These are phyloP conservation scores for Danio jaintianensis DNA, from an alignment of 2,797 vertebrate genomes.

Conservation along the genomic window DNA sequence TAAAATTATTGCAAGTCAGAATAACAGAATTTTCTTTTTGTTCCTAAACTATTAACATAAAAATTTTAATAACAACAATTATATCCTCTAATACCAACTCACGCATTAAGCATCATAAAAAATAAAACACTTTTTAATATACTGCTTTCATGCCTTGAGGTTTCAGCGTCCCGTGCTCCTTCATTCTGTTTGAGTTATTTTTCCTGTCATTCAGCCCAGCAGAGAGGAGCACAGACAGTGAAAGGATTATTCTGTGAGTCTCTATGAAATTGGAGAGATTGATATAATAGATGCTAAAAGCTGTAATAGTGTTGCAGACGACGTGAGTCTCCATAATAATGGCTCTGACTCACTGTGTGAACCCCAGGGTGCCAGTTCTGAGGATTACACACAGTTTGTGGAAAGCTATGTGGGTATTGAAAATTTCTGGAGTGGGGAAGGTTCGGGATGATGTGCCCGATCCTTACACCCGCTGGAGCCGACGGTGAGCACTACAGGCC, in stretches of 20 bases:
- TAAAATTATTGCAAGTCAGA: not conserved
- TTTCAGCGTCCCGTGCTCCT: conserved; percentile 8
- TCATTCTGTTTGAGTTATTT: conserved; percentile 28
- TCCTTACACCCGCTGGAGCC: conserved; percentile 27
- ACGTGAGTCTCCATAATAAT: conserved; percentile 4
- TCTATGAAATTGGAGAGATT: conserved; percentile 9
- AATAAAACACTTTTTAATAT: conserved; percentile 7
- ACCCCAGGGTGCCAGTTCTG: conserved; percentile 18
- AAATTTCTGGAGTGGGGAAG: conserved; percentile 1
- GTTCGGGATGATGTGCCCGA: not conserved
- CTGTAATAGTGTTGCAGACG: conserved; percentile 13
- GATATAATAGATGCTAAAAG: conserved; percentile 42
- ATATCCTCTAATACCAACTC: conserved; percentile 6
- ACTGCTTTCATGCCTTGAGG: conserved; percentile 15
- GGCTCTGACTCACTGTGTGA: not conserved
- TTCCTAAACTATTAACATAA: not conserved
- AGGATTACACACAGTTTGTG: conserved; percentile 17
- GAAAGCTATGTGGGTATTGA: conserved; percentile 1
- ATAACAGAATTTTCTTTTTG: not conserved
- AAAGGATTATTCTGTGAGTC: conserved; percentile 30
- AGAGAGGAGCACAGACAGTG: conserved; percentile 34
- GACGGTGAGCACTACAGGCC: conserved; percentile 22
- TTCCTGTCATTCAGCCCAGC: conserved; percentile 26
- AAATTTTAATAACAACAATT: conserved; percentile 4
- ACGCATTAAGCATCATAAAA: conserved; percentile 6